A percentile compares a stretch with the other conserved stretches of the same genome.
phyloP scores from a whole-genome alignment of 2,797 vertebrate species.

The Xenentodon cancila region DNA sequence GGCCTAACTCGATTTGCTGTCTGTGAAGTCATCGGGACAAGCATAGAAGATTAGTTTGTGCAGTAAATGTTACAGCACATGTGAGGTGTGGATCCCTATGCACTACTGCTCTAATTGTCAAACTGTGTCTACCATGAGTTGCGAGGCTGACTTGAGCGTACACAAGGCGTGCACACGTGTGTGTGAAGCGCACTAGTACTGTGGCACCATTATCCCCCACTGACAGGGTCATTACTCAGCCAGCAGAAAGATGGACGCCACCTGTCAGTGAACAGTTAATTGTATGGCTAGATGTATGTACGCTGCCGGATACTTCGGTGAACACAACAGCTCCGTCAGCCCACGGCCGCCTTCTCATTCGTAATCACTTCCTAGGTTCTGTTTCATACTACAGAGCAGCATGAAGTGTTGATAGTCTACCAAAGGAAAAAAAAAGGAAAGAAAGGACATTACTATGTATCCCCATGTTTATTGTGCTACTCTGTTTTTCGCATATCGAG shows the following conservation, averaged over 20 bases:
- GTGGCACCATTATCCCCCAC: conserved; percentile 90
- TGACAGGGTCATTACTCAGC: conserved; percentile 97
- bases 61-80: conserved; percentile 7
- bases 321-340: conserved; percentile 85
- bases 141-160: conserved; percentile 72
- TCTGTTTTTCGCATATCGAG: conserved; percentile 2
- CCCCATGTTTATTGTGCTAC: conserved; percentile 33
- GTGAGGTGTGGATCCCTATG: conserved; percentile 61
- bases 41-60: too few species aligned
- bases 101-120: conserved; percentile 85
- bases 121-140: conserved; percentile 61
- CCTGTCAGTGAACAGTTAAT: conserved; percentile 95
- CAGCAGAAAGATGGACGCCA: conserved; percentile 93
- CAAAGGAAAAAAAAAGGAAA: conserved; percentile 50
- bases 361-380: conserved; percentile 81
- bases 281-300: conserved; percentile 94
- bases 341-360: conserved; percentile 85
- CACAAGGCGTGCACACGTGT: conserved; percentile 64
- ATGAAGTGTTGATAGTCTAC: conserved; percentile 84
- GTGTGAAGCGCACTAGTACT: conserved; percentile 82
- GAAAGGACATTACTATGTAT: conserved; percentile 43
- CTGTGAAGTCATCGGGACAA: too few species aligned
- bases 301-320: conserved; percentile 87
- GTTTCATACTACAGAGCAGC: conserved; percentile 74
- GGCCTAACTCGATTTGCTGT: too few species aligned